A percentile compares a stretch with the other conserved stretches of the same genome.
These are phyloP conservation scores for Pseudomyrmex cubaensis DNA, from an alignment of 1,140 invertebrate species.

Conservation along the genomic window DNA sequence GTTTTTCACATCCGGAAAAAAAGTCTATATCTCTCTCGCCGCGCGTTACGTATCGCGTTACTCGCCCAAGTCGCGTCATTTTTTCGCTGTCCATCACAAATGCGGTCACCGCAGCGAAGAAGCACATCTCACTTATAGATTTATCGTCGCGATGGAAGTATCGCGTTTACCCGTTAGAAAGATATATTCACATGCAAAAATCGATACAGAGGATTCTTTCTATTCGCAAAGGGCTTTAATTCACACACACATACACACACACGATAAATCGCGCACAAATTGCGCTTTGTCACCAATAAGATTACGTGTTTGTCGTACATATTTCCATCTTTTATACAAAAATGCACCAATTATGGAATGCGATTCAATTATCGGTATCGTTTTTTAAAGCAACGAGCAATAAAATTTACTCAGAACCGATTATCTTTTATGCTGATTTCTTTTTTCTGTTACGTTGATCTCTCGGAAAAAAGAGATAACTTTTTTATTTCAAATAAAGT, in stretches of 20 bases:
- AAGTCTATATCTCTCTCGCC: constrained; percentile 1
- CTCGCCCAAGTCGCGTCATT: constrained; percentile 3
- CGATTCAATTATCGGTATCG: neutral
- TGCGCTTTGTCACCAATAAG: neutral
- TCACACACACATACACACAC: neutral
- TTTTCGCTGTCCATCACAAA: constrained; percentile 27
- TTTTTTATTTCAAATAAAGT: neutral
- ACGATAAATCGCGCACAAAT: neutral
- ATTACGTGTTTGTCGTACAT: constrained; percentile 13
- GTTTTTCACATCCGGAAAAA: constrained; percentile 48
- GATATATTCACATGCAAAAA: neutral
- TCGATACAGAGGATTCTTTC: too few species aligned
- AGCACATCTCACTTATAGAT: constrained; percentile 12
- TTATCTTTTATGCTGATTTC: constrained; percentile 19
- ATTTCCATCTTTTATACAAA: constrained; percentile 6
- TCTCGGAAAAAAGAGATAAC: neutral
- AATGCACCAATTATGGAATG: constrained; percentile 21
- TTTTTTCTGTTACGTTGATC: neutral
- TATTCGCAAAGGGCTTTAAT: neutral
- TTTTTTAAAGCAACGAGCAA: neutral
- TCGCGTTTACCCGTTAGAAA: neutral
- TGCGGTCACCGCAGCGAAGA: neutral
- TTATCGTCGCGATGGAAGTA: neutral
- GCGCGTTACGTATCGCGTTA: constrained; percentile 9
- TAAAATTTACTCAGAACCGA: constrained; percentile 25